These are phyloP conservation scores for Phylloscopus trochilus DNA, from an alignment of 2,113 vertebrate species.

Conservation along the genomic window DNA sequence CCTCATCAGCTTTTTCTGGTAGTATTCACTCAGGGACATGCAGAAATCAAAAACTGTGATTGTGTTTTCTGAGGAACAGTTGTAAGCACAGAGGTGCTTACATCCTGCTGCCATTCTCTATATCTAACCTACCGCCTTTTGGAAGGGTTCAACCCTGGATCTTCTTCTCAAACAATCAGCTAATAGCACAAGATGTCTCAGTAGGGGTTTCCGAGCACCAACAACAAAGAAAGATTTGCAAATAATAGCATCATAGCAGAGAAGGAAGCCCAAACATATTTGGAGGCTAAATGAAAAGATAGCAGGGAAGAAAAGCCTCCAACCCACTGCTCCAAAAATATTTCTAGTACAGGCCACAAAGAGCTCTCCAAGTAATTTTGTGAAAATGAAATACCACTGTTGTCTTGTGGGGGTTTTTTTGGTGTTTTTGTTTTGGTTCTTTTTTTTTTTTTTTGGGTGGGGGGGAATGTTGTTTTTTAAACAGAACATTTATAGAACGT, in stretches of 20 bases:
- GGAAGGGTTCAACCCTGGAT: not conserved
- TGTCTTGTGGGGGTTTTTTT: not conserved
- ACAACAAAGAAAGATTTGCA: not conserved
- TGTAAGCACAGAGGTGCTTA: not conserved
- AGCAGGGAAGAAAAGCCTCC: not conserved
- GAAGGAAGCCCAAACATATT: not conserved
- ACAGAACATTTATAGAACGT: not conserved
- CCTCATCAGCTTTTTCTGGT: not conserved
- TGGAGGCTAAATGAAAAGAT: not conserved
- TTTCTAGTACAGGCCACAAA: not conserved
- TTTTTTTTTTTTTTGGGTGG: not conserved
- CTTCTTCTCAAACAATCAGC: not conserved
- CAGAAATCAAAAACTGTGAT: not conserved
- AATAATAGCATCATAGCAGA: not conserved
- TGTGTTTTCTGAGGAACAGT: not conserved
- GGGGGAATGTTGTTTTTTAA: not conserved
- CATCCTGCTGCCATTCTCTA: not conserved
- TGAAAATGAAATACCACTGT: not conserved
- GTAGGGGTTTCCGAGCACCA: not conserved
- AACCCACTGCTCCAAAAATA: not conserved
- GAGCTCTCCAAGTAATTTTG: not conserved
- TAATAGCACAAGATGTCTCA: not conserved
- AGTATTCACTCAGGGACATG: not conserved
- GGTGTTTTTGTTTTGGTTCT: not conserved
- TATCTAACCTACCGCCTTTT: not conserved